A percentile compares a stretch with the other conserved stretches of the same genome.
phyloP scores from a whole-genome alignment of 2,888 invertebrate genomes.

The Brenthis ino region DNA sequence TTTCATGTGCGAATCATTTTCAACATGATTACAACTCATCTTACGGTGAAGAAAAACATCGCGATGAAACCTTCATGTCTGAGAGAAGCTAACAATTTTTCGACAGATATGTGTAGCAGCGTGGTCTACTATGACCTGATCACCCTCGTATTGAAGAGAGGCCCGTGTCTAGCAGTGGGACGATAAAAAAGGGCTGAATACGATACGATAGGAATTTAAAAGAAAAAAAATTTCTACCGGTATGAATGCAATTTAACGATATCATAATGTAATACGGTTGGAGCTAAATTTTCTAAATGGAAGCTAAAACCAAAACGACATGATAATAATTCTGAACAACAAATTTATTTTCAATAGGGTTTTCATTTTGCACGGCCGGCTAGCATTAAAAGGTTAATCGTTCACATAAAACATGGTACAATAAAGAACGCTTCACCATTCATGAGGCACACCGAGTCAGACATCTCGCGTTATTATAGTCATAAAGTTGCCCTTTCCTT shows the following conservation, averaged over 20 bases:
- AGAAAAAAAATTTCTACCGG: too few species aligned
- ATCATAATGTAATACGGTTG: not conserved
- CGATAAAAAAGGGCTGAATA: too few species aligned
- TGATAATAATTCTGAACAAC: constrained; percentile 23
- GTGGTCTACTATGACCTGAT: too few species aligned
- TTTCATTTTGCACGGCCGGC: constrained; percentile 58
- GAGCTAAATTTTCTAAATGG: constrained; percentile 27
- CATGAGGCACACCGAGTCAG: constrained; percentile 73
- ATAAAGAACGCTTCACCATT: constrained; percentile 77
- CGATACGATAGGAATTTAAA: too few species aligned
- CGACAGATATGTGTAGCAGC: too few species aligned
- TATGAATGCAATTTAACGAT: not conserved
- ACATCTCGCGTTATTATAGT: constrained; percentile 81
- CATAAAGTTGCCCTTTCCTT: constrained; percentile 81
- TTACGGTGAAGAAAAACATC: too few species aligned
- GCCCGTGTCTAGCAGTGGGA: too few species aligned
- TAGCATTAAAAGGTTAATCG: constrained; percentile 80
- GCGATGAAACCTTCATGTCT: too few species aligned
- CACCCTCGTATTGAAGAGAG: too few species aligned
- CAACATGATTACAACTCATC: too few species aligned
- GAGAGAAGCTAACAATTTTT: too few species aligned
- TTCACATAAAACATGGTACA: constrained; percentile 79
- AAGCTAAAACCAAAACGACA: constrained; percentile 27
- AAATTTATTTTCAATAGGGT: constrained; percentile 42
- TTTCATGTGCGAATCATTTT: too few species aligned